Evolutionary conservation across 2,888 invertebrate species (phyloP).

Genomic region (Loripinus fragilis): DNA sequence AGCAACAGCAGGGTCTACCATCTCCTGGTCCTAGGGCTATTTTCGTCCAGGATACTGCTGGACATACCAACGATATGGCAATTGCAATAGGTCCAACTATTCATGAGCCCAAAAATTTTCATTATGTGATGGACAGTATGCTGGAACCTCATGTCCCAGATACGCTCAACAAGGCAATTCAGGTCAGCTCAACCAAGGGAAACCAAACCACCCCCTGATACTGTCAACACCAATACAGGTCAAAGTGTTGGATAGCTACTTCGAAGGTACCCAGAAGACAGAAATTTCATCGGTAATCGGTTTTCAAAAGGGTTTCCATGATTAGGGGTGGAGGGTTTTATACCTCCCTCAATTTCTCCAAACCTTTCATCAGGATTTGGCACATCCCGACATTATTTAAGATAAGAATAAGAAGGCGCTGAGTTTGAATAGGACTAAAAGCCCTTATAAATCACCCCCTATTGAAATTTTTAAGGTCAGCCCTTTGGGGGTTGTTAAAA

Average conservation of each 20-base stretch:
- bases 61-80: slow-evolving; percentile 16
- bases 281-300: slow-evolving; percentile 14
- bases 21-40: neutral
- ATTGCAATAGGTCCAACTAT: neutral
- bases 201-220: neutral
- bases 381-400: slow-evolving; percentile 20
- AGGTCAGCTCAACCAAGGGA: neutral
- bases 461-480: slow-evolving; percentile 38
- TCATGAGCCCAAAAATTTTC: neutral
- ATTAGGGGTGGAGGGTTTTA: slow-evolving; percentile 4
- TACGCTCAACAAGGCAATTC: neutral
- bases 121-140: neutral
- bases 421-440: slow-evolving; percentile 14
- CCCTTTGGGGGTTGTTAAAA: slow-evolving; percentile 48
- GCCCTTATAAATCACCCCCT: slow-evolving; percentile 32
- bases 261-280: slow-evolving; percentile 16
- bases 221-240: slow-evolving; percentile 20
- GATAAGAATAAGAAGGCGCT: slow-evolving; percentile 32
- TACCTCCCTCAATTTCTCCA: neutral
- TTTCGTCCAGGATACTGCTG: slow-evolving; percentile 24
- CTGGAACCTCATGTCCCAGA: neutral
- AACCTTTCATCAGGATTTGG: slow-evolving; percentile 30
- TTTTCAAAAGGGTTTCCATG: slow-evolving; percentile 33
- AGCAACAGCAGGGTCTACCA: neutral
- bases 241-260: slow-evolving; percentile 10